Conservation (phyloP, 2,888 invertebrate species). For the Volucella inanis region DNA sequence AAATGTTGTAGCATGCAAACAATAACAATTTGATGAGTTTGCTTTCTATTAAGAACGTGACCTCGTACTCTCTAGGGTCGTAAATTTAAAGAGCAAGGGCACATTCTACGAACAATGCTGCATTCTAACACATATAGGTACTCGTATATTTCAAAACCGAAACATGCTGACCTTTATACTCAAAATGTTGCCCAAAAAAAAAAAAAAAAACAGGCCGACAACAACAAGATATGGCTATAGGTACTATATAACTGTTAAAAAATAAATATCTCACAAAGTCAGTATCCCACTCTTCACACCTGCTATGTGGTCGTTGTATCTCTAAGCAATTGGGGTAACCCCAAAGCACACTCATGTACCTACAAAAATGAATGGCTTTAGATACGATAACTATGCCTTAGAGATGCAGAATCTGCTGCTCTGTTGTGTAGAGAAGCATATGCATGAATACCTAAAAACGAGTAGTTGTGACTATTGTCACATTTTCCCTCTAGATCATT, state of each 20-base stretch:
- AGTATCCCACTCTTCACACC: background rate
- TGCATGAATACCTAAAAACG: background rate
- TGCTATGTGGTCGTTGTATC: background rate
- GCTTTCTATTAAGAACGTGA: conserved; percentile 29
- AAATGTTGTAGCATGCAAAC: background rate
- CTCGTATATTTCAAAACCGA: conserved; percentile 9
- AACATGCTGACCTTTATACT: conserved; percentile 21
- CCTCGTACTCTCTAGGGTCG: conserved; percentile 41
- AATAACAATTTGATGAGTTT: conserved; percentile 7
- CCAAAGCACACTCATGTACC: background rate
- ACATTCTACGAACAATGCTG: conserved; percentile 24
- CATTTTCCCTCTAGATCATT: conserved; percentile 1
- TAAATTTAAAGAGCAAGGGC: conserved; percentile 30
- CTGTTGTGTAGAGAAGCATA: background rate
- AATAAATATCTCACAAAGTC: conserved; percentile 9
- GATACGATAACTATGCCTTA: background rate
- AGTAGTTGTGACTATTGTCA: background rate
- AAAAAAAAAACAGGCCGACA: conserved; percentile 20
- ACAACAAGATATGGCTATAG: background rate
- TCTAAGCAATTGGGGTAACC: conserved; percentile 16
- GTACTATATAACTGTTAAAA: conserved; percentile 25
- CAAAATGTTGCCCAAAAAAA: conserved; percentile 9
- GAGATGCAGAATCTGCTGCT: background rate
- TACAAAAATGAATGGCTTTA: background rate
- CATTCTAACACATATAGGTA: conserved; percentile 24